phyloP scores from a whole-genome alignment of 2,797 vertebrate genomes.

The Phrynocephalus forsythii region DNA sequence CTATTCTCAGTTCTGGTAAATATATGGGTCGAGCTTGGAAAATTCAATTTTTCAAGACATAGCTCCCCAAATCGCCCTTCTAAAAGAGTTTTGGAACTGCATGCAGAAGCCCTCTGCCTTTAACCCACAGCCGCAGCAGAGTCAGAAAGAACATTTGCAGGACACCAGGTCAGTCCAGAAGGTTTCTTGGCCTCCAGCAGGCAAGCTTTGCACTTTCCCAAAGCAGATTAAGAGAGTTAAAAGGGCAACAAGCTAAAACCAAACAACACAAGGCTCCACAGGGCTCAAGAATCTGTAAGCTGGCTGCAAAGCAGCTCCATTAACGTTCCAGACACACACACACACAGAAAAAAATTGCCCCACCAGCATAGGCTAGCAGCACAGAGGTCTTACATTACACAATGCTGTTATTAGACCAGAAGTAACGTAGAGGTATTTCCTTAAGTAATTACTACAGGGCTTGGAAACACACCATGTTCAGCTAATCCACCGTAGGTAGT shows the following conservation, averaged over 20 bases:
- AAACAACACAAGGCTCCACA: background rate
- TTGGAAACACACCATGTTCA: slow-evolving; percentile 3
- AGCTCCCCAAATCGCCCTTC: too few relatives aligned
- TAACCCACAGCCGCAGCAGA: background rate
- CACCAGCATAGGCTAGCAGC: background rate
- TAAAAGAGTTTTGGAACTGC: too few relatives aligned
- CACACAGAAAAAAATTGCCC: background rate
- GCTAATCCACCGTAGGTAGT: background rate
- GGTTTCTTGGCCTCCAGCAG: background rate
- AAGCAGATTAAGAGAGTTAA: slow-evolving; percentile 9
- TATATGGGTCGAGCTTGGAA: background rate
- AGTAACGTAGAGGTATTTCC: slow-evolving; percentile 7
- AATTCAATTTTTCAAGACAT: too few relatives aligned
- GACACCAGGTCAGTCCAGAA: background rate
- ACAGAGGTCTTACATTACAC: background rate
- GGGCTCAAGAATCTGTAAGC: background rate
- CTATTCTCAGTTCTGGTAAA: background rate
- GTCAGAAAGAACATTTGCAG: background rate
- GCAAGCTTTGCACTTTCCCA: background rate
- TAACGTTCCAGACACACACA: background rate
- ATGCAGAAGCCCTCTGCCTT: background rate
- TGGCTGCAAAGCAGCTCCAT: background rate
- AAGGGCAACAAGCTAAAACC: slow-evolving; percentile 1
- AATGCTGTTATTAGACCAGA: background rate
- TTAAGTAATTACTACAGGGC: background rate